Conservation (phyloP, 1,140 invertebrate genomes). For the Macrocentrus cingulum region DNA sequence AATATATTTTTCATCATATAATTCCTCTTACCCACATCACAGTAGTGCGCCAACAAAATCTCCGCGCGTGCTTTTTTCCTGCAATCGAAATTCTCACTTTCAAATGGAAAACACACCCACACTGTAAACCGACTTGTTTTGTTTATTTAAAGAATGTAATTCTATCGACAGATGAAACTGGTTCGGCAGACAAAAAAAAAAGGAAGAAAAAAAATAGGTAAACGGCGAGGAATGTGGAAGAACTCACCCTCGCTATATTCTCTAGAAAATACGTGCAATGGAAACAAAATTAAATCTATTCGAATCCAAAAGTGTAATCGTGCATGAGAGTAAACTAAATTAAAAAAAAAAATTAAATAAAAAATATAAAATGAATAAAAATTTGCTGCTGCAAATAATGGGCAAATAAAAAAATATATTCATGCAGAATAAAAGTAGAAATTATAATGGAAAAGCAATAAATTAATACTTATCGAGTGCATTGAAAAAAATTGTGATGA, state of each 20-base stretch:
- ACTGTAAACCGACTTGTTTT: no score
- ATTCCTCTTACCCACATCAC: no score
- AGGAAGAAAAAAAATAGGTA: not conserved
- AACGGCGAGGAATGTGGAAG: constrained; percentile 19
- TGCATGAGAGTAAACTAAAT: constrained; percentile 1
- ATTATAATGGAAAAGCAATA: no score
- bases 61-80: not conserved
- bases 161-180: constrained; percentile 16
- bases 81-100: constrained; percentile 12
- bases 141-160: constrained; percentile 28
- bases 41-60: no score
- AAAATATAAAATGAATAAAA: no score
- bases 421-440: no score
- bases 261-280: constrained; percentile 11
- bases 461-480: no score
- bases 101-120: not conserved
- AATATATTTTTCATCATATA: no score
- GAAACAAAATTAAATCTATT: constrained; percentile 20
- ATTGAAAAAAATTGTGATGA: no score
- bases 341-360: constrained; percentile 8
- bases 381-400: no score
- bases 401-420: no score
- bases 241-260: constrained; percentile 13
- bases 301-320: constrained; percentile 15
- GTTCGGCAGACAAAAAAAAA: constrained; percentile 1